phyloP scores from a whole-genome alignment of 2,797 vertebrate genomes.

The Synaphobranchus kaupii region DNA sequence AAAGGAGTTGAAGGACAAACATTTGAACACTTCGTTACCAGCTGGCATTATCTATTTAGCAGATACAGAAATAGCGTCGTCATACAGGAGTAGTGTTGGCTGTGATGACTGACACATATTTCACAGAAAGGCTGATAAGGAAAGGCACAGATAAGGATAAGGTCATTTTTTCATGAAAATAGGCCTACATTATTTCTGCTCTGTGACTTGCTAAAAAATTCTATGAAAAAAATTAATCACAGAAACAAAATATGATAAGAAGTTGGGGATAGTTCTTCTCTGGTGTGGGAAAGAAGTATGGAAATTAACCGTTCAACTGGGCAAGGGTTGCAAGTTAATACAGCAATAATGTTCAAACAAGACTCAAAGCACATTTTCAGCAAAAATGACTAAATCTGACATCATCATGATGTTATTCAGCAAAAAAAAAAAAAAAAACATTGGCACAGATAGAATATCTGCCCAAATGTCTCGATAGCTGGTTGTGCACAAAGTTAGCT shows the following conservation, averaged over 20 bases:
- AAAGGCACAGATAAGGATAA: background rate
- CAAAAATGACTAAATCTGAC: background rate
- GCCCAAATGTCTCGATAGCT: background rate
- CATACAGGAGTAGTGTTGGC: background rate
- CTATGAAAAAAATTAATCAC: background rate
- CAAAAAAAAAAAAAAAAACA: too few relatives aligned
- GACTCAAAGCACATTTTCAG: background rate
- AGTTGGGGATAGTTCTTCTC: background rate
- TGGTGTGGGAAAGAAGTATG: background rate
- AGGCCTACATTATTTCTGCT: background rate
- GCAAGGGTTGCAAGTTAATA: background rate
- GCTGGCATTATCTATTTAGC: background rate
- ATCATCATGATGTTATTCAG: too few relatives aligned
- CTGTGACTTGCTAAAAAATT: background rate
- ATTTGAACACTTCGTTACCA: background rate
- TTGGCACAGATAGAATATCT: too few relatives aligned
- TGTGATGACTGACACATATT: background rate
- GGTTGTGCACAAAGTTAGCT: background rate
- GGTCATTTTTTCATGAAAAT: background rate
- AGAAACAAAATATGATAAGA: background rate
- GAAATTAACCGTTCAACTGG: background rate
- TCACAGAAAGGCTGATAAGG: background rate
- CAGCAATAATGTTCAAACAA: background rate
- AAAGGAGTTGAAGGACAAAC: background rate
- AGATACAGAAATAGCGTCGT: background rate